phyloP scores from a whole-genome alignment of 2,888 invertebrate genomes.

The Archaeoteleia sp. region DNA sequence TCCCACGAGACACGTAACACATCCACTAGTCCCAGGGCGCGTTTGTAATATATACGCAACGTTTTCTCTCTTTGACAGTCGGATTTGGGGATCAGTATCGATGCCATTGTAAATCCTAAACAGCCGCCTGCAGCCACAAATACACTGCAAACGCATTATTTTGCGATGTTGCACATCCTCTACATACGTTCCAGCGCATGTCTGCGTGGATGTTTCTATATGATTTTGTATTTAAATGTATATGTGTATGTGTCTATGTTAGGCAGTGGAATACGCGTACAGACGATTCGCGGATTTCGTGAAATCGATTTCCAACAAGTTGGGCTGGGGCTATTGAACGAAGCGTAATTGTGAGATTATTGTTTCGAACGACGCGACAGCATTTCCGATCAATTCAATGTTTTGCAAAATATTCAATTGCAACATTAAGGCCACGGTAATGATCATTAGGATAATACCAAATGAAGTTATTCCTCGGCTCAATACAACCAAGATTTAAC shows the following conservation, averaged over 20 bases:
- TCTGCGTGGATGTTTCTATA: neutral
- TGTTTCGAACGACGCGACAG: slow-evolving; percentile 10
- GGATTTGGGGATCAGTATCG: slow-evolving; percentile 31
- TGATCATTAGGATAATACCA: no score
- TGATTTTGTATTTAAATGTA: no score
- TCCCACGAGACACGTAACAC: slow-evolving; percentile 51
- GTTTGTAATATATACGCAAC: slow-evolving; percentile 4
- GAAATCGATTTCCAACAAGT: slow-evolving; percentile 19
- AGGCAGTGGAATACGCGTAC: slow-evolving; percentile 10
- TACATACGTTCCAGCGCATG: neutral
- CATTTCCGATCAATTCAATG: slow-evolving; percentile 9
- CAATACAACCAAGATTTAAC: neutral
- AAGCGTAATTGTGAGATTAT: slow-evolving; percentile 30
- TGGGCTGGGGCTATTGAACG: slow-evolving; percentile 14
- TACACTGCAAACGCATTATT: slow-evolving; percentile 31
- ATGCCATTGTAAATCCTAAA: slow-evolving; percentile 31
- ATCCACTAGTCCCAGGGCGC: slow-evolving; percentile 5
- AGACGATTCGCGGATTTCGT: slow-evolving; percentile 12
- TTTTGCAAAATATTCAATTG: slow-evolving; percentile 20
- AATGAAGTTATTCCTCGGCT: no score
- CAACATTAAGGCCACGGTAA: no score
- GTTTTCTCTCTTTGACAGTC: slow-evolving; percentile 27
- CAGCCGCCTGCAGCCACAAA: slow-evolving; percentile 29
- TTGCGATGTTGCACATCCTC: slow-evolving; percentile 11
- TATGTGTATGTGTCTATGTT: no score